Base-by-base conservation (phyloP, 2,113 vertebrate species). In the Alligator sinensis region DNA sequence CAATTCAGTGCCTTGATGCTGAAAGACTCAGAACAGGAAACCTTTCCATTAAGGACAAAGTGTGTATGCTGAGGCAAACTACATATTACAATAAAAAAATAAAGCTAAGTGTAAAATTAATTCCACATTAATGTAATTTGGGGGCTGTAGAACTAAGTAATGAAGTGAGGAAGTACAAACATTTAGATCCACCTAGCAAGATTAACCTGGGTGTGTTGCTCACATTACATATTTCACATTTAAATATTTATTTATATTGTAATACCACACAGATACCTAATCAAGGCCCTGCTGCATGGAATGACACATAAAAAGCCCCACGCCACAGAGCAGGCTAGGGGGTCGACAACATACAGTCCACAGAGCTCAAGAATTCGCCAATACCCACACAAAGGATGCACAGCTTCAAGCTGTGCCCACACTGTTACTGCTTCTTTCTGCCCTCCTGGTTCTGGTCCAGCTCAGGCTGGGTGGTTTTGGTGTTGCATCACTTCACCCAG, bases 1-100 rank as follows among this genome's bases (percentile, higher is more conserved):
- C 4, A 1, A 2, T 3, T 27, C 58, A 9, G 11, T 24, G 28
- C 27, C 27, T 1, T 0, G 25, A 2, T 6, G 27, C 58, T 0
- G 0, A 77, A 18, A 25, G 25, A 59, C 14, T 4, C 83, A 11
- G 5, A 28, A 15, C 10, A 47, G 28, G 3, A 57, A 54, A 54
- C 3, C n/a, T 68, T 28, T 57, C 11, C 24, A 66, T 25, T 21
- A 34, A 72, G 14, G 30, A 21, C 11, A 27, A 18, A 21, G 15
- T 5, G 1, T 0, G 2, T 17, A 13, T 1, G 9, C 66, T 0
- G 1, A 22, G 54, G 18, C 59, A 55, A 24, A 2, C 54, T 8
- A 3, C 57, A 9, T 13, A 8, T 18, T 0, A 22, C 60, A 54
- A 75, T 75, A 13, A 54, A 59, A 59, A 22, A 9, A 30, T 83